Evolutionary conservation across 2,888 invertebrate genomes (phyloP), one percentile per base, ranked within the genome.

Genomic region (Rhogogaster chlorosoma): DNA sequence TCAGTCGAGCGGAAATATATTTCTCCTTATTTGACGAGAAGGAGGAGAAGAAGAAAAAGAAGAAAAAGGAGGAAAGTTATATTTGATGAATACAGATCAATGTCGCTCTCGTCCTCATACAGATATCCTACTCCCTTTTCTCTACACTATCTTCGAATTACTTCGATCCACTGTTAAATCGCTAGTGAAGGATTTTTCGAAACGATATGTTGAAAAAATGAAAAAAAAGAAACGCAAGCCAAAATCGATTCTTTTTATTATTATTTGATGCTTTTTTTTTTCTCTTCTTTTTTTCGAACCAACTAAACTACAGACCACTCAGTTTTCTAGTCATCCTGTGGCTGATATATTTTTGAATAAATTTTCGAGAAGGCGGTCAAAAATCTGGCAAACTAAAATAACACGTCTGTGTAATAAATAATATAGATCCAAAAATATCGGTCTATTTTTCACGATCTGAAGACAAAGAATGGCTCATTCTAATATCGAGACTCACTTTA

Each of bases 1-100:
- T 86, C 89, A 88, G 87, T 89, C 90, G 87, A 86, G 89, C 87
- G 89, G 90, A 90, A 91, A 57, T 71, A 78, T 67, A 84, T 83
- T 67, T 67, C 18, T 67, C 32, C 67, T 29, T 32, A 67, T 67
- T 18, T 18, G 32, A 67, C 29, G 67, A 12, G 32, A 61, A 67
- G 15, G 7, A 67, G 32, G 18, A 85, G 77, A 78, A 85, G 45
- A 85, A 86, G 77, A 18, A 36, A 7, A 7, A 77, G 36, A 18
- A 42, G 26, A 7, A 71, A 0, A 29, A 80, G 78, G 57, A 78
- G 32, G 78, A 78, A 80, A 89, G 87, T 87, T 86, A 84, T 86
- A 87, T 87, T 89, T 87, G 87, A 88, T 85, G 86, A 86, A 86
- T 87, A 85, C 86, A 86, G 86, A 88, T 88, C 89, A 87, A 88